Evolutionary conservation across 2,113 vertebrate genomes (phyloP).

Genomic region (Anhinga rufa): DNA sequence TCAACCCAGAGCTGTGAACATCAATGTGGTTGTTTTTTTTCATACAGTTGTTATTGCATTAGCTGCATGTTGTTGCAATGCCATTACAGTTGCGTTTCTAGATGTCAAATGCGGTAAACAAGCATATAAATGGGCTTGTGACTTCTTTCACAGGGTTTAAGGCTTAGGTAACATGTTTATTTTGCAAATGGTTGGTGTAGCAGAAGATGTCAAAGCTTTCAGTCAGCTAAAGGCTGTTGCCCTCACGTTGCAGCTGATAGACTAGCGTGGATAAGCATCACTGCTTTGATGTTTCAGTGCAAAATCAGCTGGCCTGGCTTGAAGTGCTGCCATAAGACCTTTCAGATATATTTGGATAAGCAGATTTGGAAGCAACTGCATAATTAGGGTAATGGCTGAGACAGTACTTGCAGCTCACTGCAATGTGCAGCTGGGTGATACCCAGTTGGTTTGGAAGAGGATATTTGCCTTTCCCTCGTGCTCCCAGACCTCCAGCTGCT

Average conservation of each 20-base stretch:
- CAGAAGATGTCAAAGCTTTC: not conserved
- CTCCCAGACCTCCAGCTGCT: not conserved
- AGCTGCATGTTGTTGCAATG: not conserved
- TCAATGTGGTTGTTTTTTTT: not conserved
- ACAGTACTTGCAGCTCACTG: not conserved
- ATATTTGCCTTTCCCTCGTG: not conserved
- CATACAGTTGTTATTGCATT: not conserved
- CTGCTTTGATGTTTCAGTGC: not conserved
- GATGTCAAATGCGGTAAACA: not conserved
- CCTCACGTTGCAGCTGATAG: not conserved
- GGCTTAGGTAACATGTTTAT: not conserved
- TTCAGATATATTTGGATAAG: conserved; percentile 17
- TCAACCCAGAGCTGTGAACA: not conserved
- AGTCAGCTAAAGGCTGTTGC: not conserved
- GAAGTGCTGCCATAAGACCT: not conserved
- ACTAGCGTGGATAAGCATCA: not conserved
- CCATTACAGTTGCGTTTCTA: not conserved
- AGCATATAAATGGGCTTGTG: not conserved
- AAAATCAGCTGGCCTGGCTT: not conserved
- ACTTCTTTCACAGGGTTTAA: not conserved
- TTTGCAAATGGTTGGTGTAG: not conserved
- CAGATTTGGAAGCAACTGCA: not conserved
- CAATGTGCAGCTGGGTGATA: not conserved
- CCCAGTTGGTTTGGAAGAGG: not conserved
- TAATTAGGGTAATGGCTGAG: conserved; percentile 11